Percentiles rank a stretch among this genome's conserved stretches.
These are phyloP conservation scores for Osedax frankpressi DNA, from an alignment of 2,888 invertebrate species.

Conservation along the genomic window DNA sequence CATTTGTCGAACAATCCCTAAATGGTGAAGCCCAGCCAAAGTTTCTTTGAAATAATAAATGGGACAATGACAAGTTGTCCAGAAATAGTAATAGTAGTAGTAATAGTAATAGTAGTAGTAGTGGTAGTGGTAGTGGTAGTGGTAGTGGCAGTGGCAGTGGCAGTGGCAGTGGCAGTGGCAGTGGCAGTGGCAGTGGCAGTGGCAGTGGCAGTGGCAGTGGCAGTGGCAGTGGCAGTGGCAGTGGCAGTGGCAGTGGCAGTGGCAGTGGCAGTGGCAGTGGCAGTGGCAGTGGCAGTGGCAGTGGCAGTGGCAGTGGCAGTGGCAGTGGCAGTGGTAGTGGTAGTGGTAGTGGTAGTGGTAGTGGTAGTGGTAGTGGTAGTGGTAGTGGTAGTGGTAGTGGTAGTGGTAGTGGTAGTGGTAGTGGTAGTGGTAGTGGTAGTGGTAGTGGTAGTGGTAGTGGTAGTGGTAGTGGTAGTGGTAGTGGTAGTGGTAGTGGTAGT, in stretches of 20 bases:
- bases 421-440: neutral
- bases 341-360: constrained; percentile 8
- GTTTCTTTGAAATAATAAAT: too few relatives aligned
- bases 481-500: neutral
- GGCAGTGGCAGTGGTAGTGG: constrained; percentile 3
- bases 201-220: constrained; percentile 1
- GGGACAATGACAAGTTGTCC: neutral
- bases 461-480: neutral
- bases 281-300: constrained; percentile 1
- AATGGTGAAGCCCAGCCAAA: too few relatives aligned
- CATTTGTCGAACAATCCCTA: too few relatives aligned
- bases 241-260: constrained; percentile 3
- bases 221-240: neutral
- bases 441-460: neutral
- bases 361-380: constrained; percentile 8
- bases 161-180: neutral
- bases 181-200: constrained; percentile 2
- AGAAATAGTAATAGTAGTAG: neutral
- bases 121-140: neutral
- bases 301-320: constrained; percentile 3
- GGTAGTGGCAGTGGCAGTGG: neutral
- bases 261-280: constrained; percentile 1
- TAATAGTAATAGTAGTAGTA: neutral
- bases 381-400: constrained; percentile 4
- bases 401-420: neutral